Base-by-base conservation (phyloP, 2,888 invertebrate species). In the Spodoptera picta region DNA sequence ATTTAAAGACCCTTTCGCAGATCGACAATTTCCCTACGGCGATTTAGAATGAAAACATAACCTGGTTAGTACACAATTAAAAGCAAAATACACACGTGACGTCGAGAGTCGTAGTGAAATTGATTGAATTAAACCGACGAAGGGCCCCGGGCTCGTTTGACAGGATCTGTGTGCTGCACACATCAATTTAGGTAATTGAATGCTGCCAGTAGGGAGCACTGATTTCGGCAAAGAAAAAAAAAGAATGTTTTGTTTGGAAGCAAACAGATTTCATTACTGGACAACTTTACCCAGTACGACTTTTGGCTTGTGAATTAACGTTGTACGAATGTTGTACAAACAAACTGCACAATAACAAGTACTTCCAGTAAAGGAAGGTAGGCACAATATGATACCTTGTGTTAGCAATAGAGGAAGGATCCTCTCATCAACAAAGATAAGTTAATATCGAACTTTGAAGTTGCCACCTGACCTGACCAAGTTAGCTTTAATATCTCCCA, bases 101-200 rank as follows among this genome's bases (percentile, higher is more conserved):
- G 72, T 67, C 50, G 61, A 67, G 73, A 75, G 76, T 74, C 75
- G 75, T 73, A 78, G 79, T 77, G 75, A 75, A 83, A 84, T 87
- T 92, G 89, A 93, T 92, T 92, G 88, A 92, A 92, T 93, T 90
- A 91, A 90, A 82, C 83, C 81, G 60, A 65, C 76, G 63, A 83
- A 87, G 86, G 88, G 85, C 87, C 90, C 91, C 88, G 77, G 61
- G 80, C 73, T 84, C 50, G 83, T 83, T 89, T 81, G 84, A 82
- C 83, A 76, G 88, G 87, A 92, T 92, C 87, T 89, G 90, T 91
- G 85, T 90, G 92, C 89, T 81, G 84, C 85, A 92, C 92, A 93
- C 91, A 93, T 91, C 91, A 92, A 93, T 93, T 93, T 90, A 89
- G 80, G 84, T 90, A 92, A 93, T 93, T 92, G 92, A 87, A 84